Evolutionary conservation across 1,140 invertebrate genomes (phyloP), one percentile per base, ranked within the genome.

Genomic region (Grapholita molesta): DNA sequence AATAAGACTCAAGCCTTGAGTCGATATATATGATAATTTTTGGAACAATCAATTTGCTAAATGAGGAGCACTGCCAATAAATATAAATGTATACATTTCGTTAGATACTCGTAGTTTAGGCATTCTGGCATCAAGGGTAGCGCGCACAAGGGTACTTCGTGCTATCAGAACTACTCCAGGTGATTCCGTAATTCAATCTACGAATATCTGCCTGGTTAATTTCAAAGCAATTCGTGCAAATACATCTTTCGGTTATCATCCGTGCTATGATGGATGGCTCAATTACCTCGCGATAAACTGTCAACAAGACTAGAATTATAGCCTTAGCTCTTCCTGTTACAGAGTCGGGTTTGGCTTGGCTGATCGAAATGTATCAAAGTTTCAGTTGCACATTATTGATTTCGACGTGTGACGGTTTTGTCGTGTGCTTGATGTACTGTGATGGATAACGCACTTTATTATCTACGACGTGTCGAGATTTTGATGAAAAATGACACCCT

Each of bases 351-450:
- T 61, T 32, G 2, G 55, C 25, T 61, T 28, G 55, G 55, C 7
- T 28, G 11, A 5, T 61, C 1, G 24, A 15, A 61, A 30, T 32
- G 25, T 61, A 61, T 61, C 24, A 21, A 61, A 61, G 55, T 30
- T 9, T 61, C 55, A 61, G 55, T 61, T 61, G 55, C 55, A 61
- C 55, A 61, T 61, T 61, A 61, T 61, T 61, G 55, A 61, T 61
- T 61, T 61, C 25, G 55, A 61, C 25, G 32, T 32, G 55, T 15
- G 55, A 61, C 55, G 28, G 24, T 61, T 61, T 61, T 61, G 55
- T 61, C 55, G 55, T 61, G 55, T 28, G 55, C 24, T 32, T 61
- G 55, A 61, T 61, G 25, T 61, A 18, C 55, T 28, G 25, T 61
- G 55, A 61, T 61, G 55, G 55, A 61, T 61, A 61, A 28, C 55